Evolutionary conservation across 2,797 vertebrate species (phyloP).

Genomic region (Rousettus madagascariensis): DNA sequence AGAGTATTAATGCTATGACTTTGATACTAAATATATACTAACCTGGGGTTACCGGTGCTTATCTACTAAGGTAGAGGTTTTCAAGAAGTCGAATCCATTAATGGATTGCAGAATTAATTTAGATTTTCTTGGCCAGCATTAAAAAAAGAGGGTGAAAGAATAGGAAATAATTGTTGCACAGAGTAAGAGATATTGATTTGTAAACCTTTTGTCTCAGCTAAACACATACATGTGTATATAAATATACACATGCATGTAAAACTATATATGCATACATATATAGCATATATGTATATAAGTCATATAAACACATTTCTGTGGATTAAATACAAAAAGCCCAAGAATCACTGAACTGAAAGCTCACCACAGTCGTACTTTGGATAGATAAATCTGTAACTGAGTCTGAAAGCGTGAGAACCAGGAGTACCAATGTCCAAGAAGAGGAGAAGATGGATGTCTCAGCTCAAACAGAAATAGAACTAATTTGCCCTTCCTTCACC

Average conservation of each 20-base stretch:
- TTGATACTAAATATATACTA: background rate
- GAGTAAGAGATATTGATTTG: background rate
- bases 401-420: background rate
- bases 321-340: background rate
- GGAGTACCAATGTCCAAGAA: background rate
- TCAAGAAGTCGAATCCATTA: conserved; percentile 5
- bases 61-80: background rate
- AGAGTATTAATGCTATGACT: background rate
- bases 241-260: background rate
- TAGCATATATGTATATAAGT: background rate
- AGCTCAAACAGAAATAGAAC: background rate
- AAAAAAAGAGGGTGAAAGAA: background rate
- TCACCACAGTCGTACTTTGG: background rate
- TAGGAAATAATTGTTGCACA: background rate
- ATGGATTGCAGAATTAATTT: conserved; percentile 2
- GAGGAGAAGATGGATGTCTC: background rate
- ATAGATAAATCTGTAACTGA: background rate
- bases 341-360: background rate
- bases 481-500: background rate
- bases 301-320: background rate
- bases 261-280: background rate
- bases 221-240: background rate
- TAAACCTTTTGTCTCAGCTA: conserved; percentile 1
- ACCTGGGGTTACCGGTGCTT: background rate
- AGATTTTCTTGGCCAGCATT: background rate